These are phyloP conservation scores for Sebastes paucispinis DNA, from an alignment of 2,797 vertebrate species.

Conservation along the genomic window DNA sequence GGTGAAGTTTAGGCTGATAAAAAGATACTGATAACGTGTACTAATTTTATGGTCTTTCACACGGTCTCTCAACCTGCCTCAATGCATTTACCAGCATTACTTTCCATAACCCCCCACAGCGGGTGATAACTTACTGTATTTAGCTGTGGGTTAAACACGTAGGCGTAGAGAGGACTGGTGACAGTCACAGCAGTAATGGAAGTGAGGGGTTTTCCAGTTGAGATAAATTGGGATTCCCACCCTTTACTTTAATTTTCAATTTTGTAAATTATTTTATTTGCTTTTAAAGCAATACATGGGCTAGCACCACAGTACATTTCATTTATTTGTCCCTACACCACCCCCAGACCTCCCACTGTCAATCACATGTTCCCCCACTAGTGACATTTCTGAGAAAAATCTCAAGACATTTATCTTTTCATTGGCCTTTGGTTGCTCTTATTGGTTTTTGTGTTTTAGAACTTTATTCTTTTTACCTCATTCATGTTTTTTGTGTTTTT, in stretches of 20 bases:
- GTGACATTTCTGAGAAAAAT: no score
- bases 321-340: no score
- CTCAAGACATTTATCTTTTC: no score
- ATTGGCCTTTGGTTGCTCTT: no score
- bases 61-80: neutral
- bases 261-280: no score
- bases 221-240: neutral
- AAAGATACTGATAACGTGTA: neutral
- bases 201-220: neutral
- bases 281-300: no score
- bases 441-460: no score
- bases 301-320: no score
- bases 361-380: no score
- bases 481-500: no score
- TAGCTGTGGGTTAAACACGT: neutral
- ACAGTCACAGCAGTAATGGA: neutral
- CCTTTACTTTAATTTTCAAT: neutral
- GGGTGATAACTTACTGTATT: accelerated
- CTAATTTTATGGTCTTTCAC: neutral
- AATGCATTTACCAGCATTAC: neutral
- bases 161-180: neutral
- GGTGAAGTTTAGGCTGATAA: neutral
- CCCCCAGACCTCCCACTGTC: no score
- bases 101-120: neutral
- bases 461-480: no score